Conservation (phyloP, 2,113 vertebrate species). For the Cephalophus harveyi region DNA sequence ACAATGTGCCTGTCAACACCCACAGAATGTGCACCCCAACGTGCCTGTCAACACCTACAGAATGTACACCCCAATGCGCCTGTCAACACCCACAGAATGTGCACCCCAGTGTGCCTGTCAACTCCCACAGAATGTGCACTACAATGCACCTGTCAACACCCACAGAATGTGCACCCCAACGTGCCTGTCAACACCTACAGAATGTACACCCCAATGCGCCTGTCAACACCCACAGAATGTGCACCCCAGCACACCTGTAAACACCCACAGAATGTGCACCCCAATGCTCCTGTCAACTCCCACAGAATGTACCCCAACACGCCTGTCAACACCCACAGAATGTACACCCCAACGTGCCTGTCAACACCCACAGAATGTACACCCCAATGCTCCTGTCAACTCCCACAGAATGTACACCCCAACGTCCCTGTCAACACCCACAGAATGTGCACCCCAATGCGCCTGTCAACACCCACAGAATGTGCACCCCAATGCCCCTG, state of each 20-base stretch:
- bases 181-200: fast-evolving
- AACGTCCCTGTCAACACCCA: fast-evolving
- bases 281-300: fast-evolving
- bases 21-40: no score
- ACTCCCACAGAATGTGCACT: no score
- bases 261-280: no score
- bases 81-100: no score
- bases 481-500: fast-evolving
- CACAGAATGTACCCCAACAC: fast-evolving
- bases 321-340: no score
- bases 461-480: no score
- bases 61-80: no score
- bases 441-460: fast-evolving
- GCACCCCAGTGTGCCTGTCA: fast-evolving
- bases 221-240: no score
- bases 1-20: fast-evolving
- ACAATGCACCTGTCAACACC: fast-evolving
- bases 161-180: fast-evolving
- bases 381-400: fast-evolving
- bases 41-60: no score
- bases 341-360: fast-evolving
- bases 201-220: fast-evolving
- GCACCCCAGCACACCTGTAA: fast-evolving
- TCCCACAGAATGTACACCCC: neutral
- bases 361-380: no score